A percentile compares a stretch with the other conserved stretches of the same genome.
phyloP scores from a whole-genome alignment of 2,888 invertebrate genomes.

The Aporophyla lueneburgensis region DNA sequence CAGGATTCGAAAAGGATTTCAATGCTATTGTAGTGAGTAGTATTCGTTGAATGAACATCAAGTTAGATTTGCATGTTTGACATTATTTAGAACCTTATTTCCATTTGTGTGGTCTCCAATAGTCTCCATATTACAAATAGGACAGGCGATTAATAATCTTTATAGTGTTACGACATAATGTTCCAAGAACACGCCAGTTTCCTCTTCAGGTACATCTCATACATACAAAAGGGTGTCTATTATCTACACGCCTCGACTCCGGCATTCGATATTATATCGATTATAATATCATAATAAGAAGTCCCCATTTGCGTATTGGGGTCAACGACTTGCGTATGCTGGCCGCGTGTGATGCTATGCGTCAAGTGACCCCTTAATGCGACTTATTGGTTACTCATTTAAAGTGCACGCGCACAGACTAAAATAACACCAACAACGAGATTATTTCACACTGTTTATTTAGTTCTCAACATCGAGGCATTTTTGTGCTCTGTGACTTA shows the following conservation, averaged over 20 bases:
- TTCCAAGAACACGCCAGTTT: constrained; percentile 53
- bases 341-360: constrained; percentile 83
- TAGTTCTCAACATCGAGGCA: constrained; percentile 29
- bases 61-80: constrained; percentile 33
- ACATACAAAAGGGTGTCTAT: constrained; percentile 61
- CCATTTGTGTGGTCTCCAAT: constrained; percentile 49
- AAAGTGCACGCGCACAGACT: constrained; percentile 81
- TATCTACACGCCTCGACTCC: constrained; percentile 53
- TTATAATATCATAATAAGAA: constrained; percentile 76
- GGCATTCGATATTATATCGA: constrained; percentile 70
- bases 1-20: constrained; percentile 36
- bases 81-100: constrained; percentile 27
- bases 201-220: constrained; percentile 57
- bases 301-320: constrained; percentile 84
- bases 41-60: constrained; percentile 18
- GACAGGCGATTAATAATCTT: constrained; percentile 49
- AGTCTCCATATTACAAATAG: constrained; percentile 42
- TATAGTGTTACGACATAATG: constrained; percentile 34
- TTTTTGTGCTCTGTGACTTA: constrained; percentile 47
- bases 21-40: constrained; percentile 28
- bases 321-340: constrained; percentile 87
- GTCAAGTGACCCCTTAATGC: constrained; percentile 88
- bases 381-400: constrained; percentile 89
- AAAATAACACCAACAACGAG: constrained; percentile 61
- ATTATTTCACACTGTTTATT: constrained; percentile 52